A percentile compares a stretch with the other conserved stretches of the same genome.
Evolutionary conservation across 2,113 vertebrate species (phyloP).

Genomic region (Aix galericulata): DNA sequence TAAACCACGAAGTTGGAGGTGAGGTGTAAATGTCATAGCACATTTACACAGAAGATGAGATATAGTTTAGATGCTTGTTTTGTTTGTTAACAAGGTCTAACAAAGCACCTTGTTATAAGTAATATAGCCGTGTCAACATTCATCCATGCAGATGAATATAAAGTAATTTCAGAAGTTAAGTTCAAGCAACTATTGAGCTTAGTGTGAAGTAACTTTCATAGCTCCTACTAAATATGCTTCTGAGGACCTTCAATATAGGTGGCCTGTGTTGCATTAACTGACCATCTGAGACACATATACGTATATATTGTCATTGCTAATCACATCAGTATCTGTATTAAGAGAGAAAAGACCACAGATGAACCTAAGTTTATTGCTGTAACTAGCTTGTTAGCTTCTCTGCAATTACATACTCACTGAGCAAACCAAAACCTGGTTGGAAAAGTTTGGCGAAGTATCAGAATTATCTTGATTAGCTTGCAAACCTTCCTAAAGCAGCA

Average conservation of each 20-base stretch:
- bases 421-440: not conserved
- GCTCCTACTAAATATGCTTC: not conserved
- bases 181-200: not conserved
- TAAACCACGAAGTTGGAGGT: not conserved
- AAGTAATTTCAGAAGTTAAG: not conserved
- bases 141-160: not conserved
- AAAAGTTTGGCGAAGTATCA: not conserved
- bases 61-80: not conserved
- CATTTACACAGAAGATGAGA: not conserved
- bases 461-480: not conserved
- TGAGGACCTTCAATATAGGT: not conserved
- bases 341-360: not conserved
- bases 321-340: not conserved
- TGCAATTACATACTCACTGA: not conserved
- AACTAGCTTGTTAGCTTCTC: not conserved
- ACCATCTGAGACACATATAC: not conserved
- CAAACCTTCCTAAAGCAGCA: not conserved
- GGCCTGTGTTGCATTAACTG: not conserved
- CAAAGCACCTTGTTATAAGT: not conserved
- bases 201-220: not conserved
- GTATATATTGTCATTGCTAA: not conserved
- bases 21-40: not conserved
- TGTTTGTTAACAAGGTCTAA: not conserved
- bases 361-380: not conserved
- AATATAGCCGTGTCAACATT: rapidly evolving